Percentiles rank a stretch among this genome's conserved stretches.
Conservation (phyloP, 2,113 vertebrate genomes). For the Deroptyus accipitrinus region DNA sequence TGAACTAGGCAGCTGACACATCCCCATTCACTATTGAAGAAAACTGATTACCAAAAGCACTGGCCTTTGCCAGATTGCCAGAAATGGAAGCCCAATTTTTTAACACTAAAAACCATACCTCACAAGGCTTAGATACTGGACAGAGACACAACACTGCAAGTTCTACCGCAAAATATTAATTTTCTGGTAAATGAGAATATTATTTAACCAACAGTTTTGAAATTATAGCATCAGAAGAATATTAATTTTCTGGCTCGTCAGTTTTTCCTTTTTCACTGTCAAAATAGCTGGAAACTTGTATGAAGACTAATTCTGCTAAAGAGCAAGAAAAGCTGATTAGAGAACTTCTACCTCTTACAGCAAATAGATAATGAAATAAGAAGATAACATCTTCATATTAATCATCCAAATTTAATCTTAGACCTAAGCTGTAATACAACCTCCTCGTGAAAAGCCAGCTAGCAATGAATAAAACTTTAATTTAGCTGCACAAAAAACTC, state of each 20-base stretch:
- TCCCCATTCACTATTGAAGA: neutral
- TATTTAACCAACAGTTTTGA: conserved; percentile 47
- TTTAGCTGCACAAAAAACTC: neutral
- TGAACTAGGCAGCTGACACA: fast-evolving
- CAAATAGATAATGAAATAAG: conserved; percentile 60
- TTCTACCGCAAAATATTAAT: conserved; percentile 11
- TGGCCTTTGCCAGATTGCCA: neutral
- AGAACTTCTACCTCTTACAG: conserved; percentile 47
- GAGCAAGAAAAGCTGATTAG: conserved; percentile 51
- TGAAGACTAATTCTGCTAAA: conserved; percentile 52
- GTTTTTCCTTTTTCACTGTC: conserved; percentile 49
- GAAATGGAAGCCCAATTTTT: neutral
- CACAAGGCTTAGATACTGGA: neutral
- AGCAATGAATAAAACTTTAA: neutral
- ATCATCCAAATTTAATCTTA: conserved; percentile 60
- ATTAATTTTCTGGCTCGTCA: conserved; percentile 66
- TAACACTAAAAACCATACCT: neutral
- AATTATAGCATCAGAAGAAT: conserved; percentile 55
- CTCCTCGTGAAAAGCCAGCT: neutral
- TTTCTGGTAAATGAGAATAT: conserved; percentile 21
- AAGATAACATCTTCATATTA: conserved; percentile 45
- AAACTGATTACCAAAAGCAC: neutral
- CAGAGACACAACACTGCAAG: neutral
- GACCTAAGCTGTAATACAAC: neutral
- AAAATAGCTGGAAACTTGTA: conserved; percentile 37